A percentile compares a stretch with the other conserved stretches of the same genome.
phyloP scores from a whole-genome alignment of 1,140 invertebrate species.

The Leptinotarsa lineolata region DNA sequence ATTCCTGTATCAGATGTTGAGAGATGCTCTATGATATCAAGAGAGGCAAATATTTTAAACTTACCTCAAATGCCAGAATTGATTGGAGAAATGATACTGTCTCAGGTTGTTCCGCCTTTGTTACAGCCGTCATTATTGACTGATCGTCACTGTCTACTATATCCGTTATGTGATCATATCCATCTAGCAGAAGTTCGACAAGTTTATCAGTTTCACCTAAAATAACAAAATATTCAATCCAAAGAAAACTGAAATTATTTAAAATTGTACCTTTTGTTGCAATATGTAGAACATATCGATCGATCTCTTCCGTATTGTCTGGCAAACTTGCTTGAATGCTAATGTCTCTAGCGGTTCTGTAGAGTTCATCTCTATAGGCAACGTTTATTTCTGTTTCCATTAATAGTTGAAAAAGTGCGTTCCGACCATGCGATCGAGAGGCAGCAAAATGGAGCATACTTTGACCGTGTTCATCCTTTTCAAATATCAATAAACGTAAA shows the following conservation, averaged over 20 bases:
- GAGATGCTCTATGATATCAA: no score
- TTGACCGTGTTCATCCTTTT: constrained; percentile 83
- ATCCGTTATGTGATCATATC: constrained; percentile 86
- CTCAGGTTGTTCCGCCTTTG: constrained; percentile 66
- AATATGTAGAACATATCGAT: constrained; percentile 75
- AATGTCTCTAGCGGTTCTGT: constrained; percentile 85
- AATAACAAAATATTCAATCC: constrained; percentile 22
- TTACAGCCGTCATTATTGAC: constrained; percentile 70
- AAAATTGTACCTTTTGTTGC: constrained; percentile 68
- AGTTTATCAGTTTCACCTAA: constrained; percentile 77
- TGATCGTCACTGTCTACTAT: constrained; percentile 70
- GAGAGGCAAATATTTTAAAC: background rate
- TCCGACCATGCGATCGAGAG: constrained; percentile 73
- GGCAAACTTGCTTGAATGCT: constrained; percentile 75
- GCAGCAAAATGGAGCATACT: constrained; percentile 88
- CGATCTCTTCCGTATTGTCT: constrained; percentile 82
- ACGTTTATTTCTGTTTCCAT: constrained; percentile 78
- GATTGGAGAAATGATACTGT: constrained; percentile 69
- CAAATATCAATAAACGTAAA: background rate
- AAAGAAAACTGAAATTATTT: no score
- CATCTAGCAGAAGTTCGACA: constrained; percentile 77
- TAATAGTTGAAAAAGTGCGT: constrained; percentile 75
- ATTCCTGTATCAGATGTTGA: no score
- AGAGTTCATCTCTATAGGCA: constrained; percentile 77
- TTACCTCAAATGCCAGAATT: constrained; percentile 75